phyloP scores from a whole-genome alignment of 2,113 vertebrate species.

The Aythya baeri region DNA sequence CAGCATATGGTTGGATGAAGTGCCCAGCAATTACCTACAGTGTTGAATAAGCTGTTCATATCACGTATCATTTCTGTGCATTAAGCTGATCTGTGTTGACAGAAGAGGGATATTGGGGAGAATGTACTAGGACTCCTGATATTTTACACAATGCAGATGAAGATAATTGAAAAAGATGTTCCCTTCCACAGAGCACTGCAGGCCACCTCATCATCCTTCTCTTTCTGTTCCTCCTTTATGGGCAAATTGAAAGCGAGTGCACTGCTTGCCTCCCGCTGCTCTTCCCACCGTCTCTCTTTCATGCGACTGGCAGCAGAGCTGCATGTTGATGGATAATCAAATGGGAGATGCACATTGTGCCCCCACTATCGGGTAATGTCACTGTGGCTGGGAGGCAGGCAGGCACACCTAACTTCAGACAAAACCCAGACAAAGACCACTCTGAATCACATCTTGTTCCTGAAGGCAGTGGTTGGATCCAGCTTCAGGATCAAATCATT shows the following conservation, averaged over 20 bases:
- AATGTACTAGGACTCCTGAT: not conserved
- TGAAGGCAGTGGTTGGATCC: not conserved
- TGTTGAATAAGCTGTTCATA: not conserved
- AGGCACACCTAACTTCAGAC: not conserved
- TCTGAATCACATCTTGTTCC: not conserved
- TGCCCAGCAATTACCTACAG: not conserved
- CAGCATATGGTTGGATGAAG: not conserved
- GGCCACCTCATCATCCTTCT: conserved; percentile 1
- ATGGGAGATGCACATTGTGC: not conserved
- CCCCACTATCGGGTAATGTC: not conserved
- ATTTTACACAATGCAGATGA: not conserved
- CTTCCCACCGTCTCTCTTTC: not conserved
- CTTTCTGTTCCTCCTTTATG: not conserved
- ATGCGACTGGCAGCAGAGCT: not conserved
- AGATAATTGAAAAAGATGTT: conserved; percentile 40
- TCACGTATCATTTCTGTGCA: not conserved
- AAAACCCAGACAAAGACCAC: not conserved
- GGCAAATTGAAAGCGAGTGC: not conserved
- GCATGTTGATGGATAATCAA: not conserved
- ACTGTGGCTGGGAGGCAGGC: accelerated
- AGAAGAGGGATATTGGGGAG: conserved; percentile 3
- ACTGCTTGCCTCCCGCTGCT: not conserved
- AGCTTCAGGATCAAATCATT: not conserved
- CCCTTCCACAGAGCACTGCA: conserved; percentile 4
- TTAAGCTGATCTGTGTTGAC: not conserved